These are phyloP conservation scores for Steinernema carpocapsae DNA, from an alignment of 2,888 invertebrate genomes.

Conservation along the genomic window DNA sequence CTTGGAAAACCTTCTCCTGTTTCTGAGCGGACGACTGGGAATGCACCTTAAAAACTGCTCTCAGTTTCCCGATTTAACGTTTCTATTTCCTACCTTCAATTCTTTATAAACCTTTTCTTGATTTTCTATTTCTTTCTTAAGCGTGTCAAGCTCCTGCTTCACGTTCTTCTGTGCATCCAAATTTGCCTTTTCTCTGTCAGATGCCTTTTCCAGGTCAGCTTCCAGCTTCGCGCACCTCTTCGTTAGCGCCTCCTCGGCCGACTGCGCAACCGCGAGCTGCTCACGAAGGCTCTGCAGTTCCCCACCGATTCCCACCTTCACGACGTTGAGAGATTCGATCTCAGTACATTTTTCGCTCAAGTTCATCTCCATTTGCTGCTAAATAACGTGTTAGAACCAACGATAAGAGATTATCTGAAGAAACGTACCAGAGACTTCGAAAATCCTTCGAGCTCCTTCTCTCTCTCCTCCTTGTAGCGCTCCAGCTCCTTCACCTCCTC, in stretches of 20 bases:
- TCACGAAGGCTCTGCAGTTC: not conserved
- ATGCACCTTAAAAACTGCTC: not conserved
- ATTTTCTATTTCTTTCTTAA: slow-evolving; percentile 44
- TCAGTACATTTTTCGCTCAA: slow-evolving; percentile 1
- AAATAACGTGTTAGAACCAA: slow-evolving; percentile 11
- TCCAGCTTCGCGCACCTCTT: not conserved
- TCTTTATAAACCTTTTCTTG: slow-evolving; percentile 13
- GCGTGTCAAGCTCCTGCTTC: slow-evolving; percentile 44
- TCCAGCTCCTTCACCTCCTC: slow-evolving; percentile 2
- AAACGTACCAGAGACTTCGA: not conserved
- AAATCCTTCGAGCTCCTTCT: not conserved
- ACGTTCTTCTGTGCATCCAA: slow-evolving; percentile 38
- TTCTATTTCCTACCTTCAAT: not conserved
- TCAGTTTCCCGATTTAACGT: no score
- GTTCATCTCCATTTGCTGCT: slow-evolving; percentile 8
- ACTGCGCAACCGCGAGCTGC: not conserved
- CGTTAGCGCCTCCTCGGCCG: not conserved
- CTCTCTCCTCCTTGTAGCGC: not conserved
- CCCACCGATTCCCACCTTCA: not conserved
- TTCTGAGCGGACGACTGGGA: not conserved
- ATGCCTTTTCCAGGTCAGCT: not conserved
- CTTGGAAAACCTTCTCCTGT: not conserved
- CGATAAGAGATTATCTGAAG: not conserved
- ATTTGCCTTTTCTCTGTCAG: not conserved
- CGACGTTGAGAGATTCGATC: not conserved